A percentile compares a stretch with the other conserved stretches of the same genome.
Evolutionary conservation across 2,113 vertebrate species (phyloP).

Genomic region (Mustela lutreola): DNA sequence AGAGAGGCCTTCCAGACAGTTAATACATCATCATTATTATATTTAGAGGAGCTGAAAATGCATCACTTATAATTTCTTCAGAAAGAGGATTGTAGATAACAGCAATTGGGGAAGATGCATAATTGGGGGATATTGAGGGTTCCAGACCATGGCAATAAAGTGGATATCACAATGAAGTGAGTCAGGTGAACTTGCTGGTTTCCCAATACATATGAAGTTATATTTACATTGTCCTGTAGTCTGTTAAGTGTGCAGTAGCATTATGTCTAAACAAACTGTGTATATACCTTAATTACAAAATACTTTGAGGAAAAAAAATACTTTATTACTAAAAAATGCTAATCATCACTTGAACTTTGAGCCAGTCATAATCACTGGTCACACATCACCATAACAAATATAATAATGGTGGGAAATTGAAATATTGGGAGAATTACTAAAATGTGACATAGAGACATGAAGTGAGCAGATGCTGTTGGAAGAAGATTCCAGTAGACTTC

Average conservation of each 20-base stretch:
- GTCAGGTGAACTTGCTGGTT: neutral
- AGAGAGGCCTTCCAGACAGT: neutral
- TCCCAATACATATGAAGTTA: neutral
- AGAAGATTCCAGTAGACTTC: neutral
- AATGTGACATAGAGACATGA: neutral
- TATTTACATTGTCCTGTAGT: neutral
- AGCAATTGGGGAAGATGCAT: slow-evolving; percentile 1
- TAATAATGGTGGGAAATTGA: neutral
- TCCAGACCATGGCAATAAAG: neutral
- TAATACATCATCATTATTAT: neutral
- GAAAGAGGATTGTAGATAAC: neutral
- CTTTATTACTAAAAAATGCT: neutral
- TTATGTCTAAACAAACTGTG: neutral
- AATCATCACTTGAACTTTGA: neutral
- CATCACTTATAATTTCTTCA: neutral
- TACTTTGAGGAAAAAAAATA: neutral
- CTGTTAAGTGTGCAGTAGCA: neutral
- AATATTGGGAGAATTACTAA: neutral
- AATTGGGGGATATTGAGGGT: neutral
- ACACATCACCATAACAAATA: neutral
- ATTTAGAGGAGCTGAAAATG: neutral
- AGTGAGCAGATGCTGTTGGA: neutral
- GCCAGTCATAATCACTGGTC: neutral
- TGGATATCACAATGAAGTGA: neutral
- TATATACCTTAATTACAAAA: neutral